These are phyloP conservation scores for Nyctalus aviator DNA, from an alignment of 2,797 vertebrate species.

Conservation along the genomic window DNA sequence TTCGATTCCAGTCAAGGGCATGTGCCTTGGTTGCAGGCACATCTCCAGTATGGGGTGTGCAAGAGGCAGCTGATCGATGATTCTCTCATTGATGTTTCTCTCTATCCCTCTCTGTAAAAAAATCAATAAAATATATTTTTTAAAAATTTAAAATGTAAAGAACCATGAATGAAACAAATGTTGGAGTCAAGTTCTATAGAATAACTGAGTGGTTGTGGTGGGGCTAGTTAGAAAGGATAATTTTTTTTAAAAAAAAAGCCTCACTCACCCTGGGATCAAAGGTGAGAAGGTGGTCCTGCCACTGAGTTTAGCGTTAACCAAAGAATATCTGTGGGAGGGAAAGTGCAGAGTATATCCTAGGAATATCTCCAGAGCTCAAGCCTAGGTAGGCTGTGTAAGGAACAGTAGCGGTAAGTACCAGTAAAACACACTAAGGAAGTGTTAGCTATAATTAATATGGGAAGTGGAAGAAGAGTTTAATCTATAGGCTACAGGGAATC, in stretches of 20 bases:
- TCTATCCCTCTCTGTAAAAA: too few relatives aligned
- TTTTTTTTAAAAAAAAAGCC: too few relatives aligned
- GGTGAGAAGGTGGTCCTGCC: too few relatives aligned
- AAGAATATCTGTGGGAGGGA: neutral
- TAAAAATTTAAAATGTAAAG: neutral
- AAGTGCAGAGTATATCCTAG: too few relatives aligned
- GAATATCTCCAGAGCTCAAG: neutral
- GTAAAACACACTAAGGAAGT: neutral
- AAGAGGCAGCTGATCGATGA: too few relatives aligned
- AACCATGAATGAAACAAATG: neutral
- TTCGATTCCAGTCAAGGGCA: too few relatives aligned
- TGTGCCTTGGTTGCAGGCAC: too few relatives aligned
- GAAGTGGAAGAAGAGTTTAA: neutral
- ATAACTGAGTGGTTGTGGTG: neutral
- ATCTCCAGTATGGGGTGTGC: too few relatives aligned
- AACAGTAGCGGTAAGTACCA: neutral
- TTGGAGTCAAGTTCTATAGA: neutral
- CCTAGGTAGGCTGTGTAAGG: neutral
- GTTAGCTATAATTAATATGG: neutral
- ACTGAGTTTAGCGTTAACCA: rapidly evolving
- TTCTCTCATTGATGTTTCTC: too few relatives aligned
- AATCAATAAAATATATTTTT: too few relatives aligned
- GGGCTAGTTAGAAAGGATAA: neutral
- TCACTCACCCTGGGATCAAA: neutral
- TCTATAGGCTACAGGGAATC: neutral